These are phyloP conservation scores for Scolanthus callimorphus DNA, from an alignment of 92 coral and sea anemone species.

Conservation along the genomic window DNA sequence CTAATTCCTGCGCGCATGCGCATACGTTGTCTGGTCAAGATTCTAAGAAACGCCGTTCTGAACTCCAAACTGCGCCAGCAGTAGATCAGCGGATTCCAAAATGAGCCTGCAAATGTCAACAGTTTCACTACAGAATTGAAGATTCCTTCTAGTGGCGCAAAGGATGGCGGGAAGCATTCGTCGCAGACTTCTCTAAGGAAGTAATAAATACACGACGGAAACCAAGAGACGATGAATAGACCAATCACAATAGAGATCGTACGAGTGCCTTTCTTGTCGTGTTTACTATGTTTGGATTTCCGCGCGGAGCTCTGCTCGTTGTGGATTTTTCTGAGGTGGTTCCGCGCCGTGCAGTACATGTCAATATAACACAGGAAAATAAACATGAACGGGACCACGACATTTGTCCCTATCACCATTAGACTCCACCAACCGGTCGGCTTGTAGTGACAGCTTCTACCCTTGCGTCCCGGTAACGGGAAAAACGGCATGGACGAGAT, in stretches of 20 bases:
- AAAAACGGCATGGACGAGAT: constrained; percentile 85
- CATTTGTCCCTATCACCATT: constrained; percentile 85
- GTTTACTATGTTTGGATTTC: constrained; percentile 1
- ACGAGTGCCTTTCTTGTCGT: constrained; percentile 66
- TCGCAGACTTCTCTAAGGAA: constrained; percentile 73
- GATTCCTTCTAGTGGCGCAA: constrained; percentile 48
- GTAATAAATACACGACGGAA: constrained; percentile 92
- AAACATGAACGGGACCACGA: constrained; percentile 77
- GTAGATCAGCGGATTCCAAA: constrained; percentile 55
- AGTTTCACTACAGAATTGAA: constrained; percentile 61
- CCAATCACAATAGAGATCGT: constrained; percentile 89
- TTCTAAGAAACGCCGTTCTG: constrained; percentile 24
- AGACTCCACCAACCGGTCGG: constrained; percentile 96
- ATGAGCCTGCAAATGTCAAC: constrained; percentile 38
- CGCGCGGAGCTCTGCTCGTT: constrained; percentile 11
- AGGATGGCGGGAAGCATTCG: constrained; percentile 55
- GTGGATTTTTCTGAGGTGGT: constrained; percentile 50
- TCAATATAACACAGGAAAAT: constrained; percentile 78
- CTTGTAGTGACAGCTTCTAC: constrained; percentile 58
- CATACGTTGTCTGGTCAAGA: constrained; percentile 8
- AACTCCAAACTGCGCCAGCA: constrained; percentile 54
- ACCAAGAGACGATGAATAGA: constrained; percentile 83
- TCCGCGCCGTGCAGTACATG: constrained; percentile 67
- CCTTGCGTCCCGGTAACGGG: constrained; percentile 54
- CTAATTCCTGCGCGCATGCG: neutral